Evolutionary conservation across 2,888 invertebrate species (phyloP).

Genomic region (Vandiemenella viatica): DNA sequence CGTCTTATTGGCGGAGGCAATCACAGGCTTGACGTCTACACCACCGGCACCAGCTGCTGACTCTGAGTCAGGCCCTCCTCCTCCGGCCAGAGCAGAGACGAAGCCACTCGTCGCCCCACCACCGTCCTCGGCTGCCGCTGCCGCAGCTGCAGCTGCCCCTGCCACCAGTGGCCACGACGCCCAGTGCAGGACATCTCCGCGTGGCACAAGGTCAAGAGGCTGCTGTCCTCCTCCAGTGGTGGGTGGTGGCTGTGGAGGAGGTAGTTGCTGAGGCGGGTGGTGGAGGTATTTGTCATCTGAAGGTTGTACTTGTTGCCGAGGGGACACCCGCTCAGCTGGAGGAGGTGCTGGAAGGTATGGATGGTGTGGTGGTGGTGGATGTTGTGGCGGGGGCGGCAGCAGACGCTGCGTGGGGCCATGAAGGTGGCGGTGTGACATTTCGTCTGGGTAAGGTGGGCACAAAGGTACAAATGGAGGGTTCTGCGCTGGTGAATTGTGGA

Average conservation of each 20-base stretch:
- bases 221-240: conserved; percentile 36
- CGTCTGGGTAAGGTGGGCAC: conserved; percentile 58
- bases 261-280: no score
- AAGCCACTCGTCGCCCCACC: conserved; percentile 26
- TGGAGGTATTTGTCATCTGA: background rate
- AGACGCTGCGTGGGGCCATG: conserved; percentile 2
- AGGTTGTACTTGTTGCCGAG: background rate
- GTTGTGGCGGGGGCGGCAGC: conserved; percentile 23
- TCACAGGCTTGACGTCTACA: no score
- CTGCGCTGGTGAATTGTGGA: conserved; percentile 74
- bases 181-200: conserved; percentile 2
- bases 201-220: conserved; percentile 26
- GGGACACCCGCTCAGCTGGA: conserved; percentile 25
- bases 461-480: conserved; percentile 78
- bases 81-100: no score
- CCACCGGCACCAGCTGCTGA: background rate
- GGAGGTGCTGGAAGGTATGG: conserved; percentile 61
- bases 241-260: conserved; percentile 44
- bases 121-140: conserved; percentile 25
- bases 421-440: conserved; percentile 28
- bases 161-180: conserved; percentile 44
- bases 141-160: background rate
- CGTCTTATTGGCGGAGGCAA: conserved; percentile 26
- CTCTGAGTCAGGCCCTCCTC: conserved; percentile 20
- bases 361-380: conserved; percentile 38